phyloP scores from a whole-genome alignment of 92 coral and sea anemone species.

The Bergia puertoricense region DNA sequence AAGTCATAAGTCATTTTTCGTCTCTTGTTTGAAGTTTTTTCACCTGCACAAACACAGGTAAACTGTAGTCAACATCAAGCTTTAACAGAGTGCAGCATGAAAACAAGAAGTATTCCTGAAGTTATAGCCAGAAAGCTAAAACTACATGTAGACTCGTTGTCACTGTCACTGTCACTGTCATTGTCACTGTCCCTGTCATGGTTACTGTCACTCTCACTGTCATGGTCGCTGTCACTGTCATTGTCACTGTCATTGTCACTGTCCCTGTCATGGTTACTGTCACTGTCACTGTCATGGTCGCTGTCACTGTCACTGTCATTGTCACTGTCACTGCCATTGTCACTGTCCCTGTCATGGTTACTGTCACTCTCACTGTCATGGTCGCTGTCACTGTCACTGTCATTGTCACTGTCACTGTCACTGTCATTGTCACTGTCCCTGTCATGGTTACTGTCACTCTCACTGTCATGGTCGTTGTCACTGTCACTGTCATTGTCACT shows the following conservation, averaged over 20 bases:
- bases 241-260: background rate
- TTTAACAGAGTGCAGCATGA: background rate
- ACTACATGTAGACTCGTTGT: background rate
- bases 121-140: background rate
- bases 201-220: background rate
- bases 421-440: too few species aligned
- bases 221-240: background rate
- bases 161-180: background rate
- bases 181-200: background rate
- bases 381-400: background rate
- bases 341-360: too few species aligned
- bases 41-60: slow-evolving; percentile 56
- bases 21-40: slow-evolving; percentile 65
- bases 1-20: slow-evolving; percentile 88
- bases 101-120: background rate
- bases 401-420: background rate
- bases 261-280: background rate
- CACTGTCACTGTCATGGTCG: background rate
- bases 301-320: background rate
- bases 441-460: too few species aligned
- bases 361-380: background rate
- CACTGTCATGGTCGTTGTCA: background rate
- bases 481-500: background rate
- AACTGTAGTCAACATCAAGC: slow-evolving; percentile 24
- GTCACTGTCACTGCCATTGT: too few species aligned